A percentile compares a stretch with the other conserved stretches of the same genome.
Conservation (phyloP, 2,888 invertebrate species). For the Synergus umbraculus region DNA sequence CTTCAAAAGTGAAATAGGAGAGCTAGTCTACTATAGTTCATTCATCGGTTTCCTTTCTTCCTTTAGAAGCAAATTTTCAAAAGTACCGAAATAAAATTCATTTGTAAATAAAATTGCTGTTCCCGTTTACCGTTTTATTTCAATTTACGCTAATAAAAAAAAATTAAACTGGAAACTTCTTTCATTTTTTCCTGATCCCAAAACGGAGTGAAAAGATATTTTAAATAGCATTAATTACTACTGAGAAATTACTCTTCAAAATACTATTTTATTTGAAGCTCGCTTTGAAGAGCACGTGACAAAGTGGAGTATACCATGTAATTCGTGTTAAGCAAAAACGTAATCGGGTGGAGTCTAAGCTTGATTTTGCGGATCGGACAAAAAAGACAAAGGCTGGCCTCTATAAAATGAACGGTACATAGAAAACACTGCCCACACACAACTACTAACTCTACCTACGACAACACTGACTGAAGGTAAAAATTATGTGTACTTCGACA, state of each 20-base stretch:
- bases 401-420: constrained; percentile 1
- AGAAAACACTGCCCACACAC: constrained; percentile 6
- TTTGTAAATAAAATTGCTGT: too few relatives aligned
- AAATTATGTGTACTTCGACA: neutral
- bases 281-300: neutral
- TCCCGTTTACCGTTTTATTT: too few relatives aligned
- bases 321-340: neutral
- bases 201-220: too few relatives aligned
- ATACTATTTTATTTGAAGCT: too few relatives aligned
- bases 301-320: neutral
- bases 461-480: neutral
- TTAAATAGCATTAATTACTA: too few relatives aligned
- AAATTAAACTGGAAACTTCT: too few relatives aligned
- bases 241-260: too few relatives aligned
- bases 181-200: too few relatives aligned
- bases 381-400: neutral
- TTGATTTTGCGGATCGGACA: neutral
- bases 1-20: neutral
- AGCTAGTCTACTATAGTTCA: neutral
- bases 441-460: neutral
- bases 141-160: too few relatives aligned
- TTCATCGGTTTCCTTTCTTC: neutral
- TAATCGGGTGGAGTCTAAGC: neutral
- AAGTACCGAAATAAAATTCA: too few relatives aligned
- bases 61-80: too few relatives aligned